These are phyloP conservation scores for Nipponia nippon DNA, from an alignment of 2,113 vertebrate species.

Conservation along the genomic window DNA sequence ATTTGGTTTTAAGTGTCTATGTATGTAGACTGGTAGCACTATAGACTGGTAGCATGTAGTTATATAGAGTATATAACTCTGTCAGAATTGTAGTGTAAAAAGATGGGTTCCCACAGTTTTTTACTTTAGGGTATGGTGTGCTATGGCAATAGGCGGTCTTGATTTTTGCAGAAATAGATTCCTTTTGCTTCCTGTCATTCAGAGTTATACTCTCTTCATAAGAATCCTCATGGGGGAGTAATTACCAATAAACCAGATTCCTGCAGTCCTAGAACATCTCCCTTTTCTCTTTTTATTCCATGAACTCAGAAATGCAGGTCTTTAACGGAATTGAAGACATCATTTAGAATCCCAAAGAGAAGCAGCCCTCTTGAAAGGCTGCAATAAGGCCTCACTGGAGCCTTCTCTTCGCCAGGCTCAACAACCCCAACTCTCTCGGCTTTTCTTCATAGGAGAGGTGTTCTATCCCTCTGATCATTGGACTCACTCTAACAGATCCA, in stretches of 20 bases:
- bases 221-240: not conserved
- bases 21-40: not conserved
- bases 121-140: not conserved
- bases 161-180: not conserved
- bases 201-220: rapidly evolving
- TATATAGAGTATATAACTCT: not conserved
- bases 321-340: not conserved
- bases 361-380: not conserved
- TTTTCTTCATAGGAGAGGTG: not conserved
- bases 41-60: not conserved
- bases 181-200: not conserved
- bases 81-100: not conserved
- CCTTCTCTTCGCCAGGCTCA: not conserved
- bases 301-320: not conserved
- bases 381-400: not conserved
- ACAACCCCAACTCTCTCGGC: not conserved
- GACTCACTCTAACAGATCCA: not conserved
- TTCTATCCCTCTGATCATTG: not conserved
- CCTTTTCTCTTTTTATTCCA: not conserved
- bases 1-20: not conserved
- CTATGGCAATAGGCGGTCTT: not conserved
- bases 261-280: not conserved
- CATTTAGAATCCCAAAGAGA: not conserved
- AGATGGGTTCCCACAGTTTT: not conserved
- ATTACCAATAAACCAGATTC: not conserved